Base-by-base conservation (phyloP, 2,888 invertebrate genomes). In the Psylliodes chrysocephalus region DNA sequence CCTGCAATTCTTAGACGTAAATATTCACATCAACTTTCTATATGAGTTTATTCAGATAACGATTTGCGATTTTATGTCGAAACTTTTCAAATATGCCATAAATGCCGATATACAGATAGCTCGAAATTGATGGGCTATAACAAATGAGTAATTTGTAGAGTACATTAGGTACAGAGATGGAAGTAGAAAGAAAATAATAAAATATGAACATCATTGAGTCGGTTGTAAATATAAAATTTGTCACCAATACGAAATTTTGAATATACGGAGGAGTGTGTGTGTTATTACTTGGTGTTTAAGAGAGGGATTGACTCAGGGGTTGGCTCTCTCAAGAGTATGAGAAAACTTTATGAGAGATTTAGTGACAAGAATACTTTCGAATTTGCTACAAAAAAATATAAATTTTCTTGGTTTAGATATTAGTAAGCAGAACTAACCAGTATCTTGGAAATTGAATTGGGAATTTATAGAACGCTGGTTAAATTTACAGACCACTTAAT, bases 111-210 rank as follows among this genome's bases (percentile, higher is more conserved):
- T 49, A 49, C 35, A 47, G 57, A 49, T 33, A 38, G 38, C 14
- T 49, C 19, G 18, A 33, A 44, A 56, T 56, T 57, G 63, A 63
- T 63, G 59, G 59, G 47, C 53, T 46, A 63, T 63, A 63, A 59
- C 49, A 63, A 54, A 63, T 59, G 59, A 63, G 59, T 63, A 59
- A 59, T 59, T 63, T 59, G 54, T 47, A 22, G 57, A 59, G 57
- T 53, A 63, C 52, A 57, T 57, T 61, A 49, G 38, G 56, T 49
- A 42, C 35, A 57, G 47, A 10, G 25, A 22, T 12, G 57, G 33
- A 28, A 44, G 18, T 3, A 14, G 35, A 12, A 10, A 14, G 12
- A 14, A 35, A 35, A 35, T 14, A n/a, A 35, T 14, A 33, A 12
- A 12, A 35, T 35, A 35, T 35, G 35, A 12, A 35, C 10, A 35